Conservation (phyloP, 1,140 invertebrate species). For the Archivesica marissinica region DNA sequence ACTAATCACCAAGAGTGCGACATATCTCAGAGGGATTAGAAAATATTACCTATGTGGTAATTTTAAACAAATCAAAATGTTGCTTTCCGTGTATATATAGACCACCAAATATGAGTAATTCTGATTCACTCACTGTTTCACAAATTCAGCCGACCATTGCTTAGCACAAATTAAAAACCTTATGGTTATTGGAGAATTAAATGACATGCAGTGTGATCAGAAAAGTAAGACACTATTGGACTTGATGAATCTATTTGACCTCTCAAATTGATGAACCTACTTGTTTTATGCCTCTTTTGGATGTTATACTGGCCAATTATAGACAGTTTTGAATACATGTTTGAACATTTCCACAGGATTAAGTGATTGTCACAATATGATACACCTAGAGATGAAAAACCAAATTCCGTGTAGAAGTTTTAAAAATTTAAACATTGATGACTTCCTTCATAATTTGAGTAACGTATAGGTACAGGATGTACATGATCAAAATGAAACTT, state of each 20-base stretch:
- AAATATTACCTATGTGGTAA: slow-evolving; percentile 31
- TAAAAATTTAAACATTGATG: slow-evolving; percentile 28
- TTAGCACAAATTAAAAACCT: slow-evolving; percentile 6
- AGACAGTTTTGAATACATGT: slow-evolving; percentile 35
- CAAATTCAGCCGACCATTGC: slow-evolving; percentile 12
- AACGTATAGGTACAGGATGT: neutral
- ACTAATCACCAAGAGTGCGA: too few species aligned
- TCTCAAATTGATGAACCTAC: slow-evolving; percentile 17
- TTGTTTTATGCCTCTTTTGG: slow-evolving; percentile 36
- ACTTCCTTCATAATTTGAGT: neutral
- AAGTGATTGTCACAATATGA: slow-evolving; percentile 60
- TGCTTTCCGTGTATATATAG: slow-evolving; percentile 16
- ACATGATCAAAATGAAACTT: neutral
- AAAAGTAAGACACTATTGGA: slow-evolving; percentile 36
- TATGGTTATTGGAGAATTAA: slow-evolving; percentile 34
- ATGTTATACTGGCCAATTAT: slow-evolving; percentile 44
- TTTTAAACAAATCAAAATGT: slow-evolving; percentile 31
- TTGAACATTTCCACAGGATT: slow-evolving; percentile 41
- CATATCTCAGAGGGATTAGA: too few species aligned
- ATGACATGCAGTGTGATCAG: slow-evolving; percentile 23
- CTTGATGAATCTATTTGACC: slow-evolving; percentile 31
- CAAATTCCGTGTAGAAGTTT: slow-evolving; percentile 50
- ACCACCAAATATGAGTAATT: slow-evolving; percentile 14
- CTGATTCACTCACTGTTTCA: slow-evolving; percentile 4
- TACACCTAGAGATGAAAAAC: slow-evolving; percentile 44